Evolutionary conservation across 2,888 invertebrate genomes (phyloP).

Genomic region (Polyommatus icarus): DNA sequence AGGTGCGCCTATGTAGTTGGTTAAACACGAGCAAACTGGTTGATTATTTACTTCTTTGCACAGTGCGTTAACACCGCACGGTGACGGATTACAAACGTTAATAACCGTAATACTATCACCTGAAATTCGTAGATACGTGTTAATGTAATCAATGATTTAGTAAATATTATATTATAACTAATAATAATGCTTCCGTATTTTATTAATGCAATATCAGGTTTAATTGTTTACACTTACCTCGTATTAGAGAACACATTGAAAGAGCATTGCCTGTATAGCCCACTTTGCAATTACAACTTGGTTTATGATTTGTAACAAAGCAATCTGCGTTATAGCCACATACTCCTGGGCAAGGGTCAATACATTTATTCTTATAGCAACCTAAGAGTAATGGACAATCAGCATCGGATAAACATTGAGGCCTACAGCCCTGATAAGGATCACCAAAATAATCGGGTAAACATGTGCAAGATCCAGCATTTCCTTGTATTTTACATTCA

Average conservation of each 20-base stretch:
- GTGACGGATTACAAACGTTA: constrained; percentile 86
- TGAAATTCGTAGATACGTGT: constrained; percentile 46
- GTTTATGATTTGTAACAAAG: constrained; percentile 83
- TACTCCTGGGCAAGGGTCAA: constrained; percentile 85
- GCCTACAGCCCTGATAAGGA: constrained; percentile 87
- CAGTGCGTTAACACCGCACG: constrained; percentile 86
- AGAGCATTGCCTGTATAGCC: constrained; percentile 86
- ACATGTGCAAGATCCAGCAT: constrained; percentile 87
- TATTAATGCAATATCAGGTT: not conserved
- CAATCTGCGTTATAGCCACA: constrained; percentile 86
- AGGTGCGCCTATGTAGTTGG: constrained; percentile 83
- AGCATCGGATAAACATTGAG: constrained; percentile 83
- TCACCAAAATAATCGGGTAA: constrained; percentile 86
- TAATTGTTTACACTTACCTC: constrained; percentile 56
- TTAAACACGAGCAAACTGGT: constrained; percentile 86
- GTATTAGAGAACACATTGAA: constrained; percentile 65
- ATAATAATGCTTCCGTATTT: constrained; percentile 2
- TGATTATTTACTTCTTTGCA: constrained; percentile 86
- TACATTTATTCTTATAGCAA: constrained; percentile 84
- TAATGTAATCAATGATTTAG: not conserved
- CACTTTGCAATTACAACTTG: constrained; percentile 81
- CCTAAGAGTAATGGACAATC: constrained; percentile 83
- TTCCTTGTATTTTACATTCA: constrained; percentile 86
- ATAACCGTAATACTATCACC: constrained; percentile 57
- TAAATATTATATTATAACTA: not conserved